Evolutionary conservation across 2,888 invertebrate species (phyloP).

Genomic region (Hirtodrosophila histrioides): DNA sequence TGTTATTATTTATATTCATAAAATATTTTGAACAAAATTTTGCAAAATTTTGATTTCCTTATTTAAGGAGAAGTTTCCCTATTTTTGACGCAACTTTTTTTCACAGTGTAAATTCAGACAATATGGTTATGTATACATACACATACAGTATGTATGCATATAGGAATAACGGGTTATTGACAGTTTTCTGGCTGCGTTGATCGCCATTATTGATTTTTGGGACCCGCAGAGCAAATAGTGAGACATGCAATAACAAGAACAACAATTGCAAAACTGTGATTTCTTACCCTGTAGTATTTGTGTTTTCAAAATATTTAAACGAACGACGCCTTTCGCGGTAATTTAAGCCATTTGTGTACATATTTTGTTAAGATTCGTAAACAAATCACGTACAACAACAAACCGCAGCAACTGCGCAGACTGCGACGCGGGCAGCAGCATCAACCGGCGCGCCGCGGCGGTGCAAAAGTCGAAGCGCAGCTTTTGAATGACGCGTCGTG

Average conservation of each 20-base stretch:
- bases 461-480: conserved; percentile 27
- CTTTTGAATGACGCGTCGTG: conserved; percentile 40
- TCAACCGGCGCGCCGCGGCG: conserved; percentile 12
- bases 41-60: too few species aligned
- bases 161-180: conserved; percentile 38
- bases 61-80: too few species aligned
- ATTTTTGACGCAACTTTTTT: too few species aligned
- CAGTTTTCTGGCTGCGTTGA: conserved; percentile 19
- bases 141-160: not conserved
- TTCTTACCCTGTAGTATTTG: conserved; percentile 46
- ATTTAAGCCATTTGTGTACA: conserved; percentile 68
- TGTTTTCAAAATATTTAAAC: conserved; percentile 62
- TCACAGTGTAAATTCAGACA: too few species aligned
- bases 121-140: not conserved
- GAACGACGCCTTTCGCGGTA: conserved; percentile 67
- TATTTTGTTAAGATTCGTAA: conserved; percentile 76
- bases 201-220: conserved; percentile 26
- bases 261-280: conserved; percentile 61
- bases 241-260: conserved; percentile 32
- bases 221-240: conserved; percentile 30
- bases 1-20: too few species aligned
- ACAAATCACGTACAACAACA: conserved; percentile 76
- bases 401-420: conserved; percentile 27
- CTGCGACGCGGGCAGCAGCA: conserved; percentile 17
- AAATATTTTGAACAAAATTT: too few species aligned